These are phyloP conservation scores for Ricordea florida DNA, from an alignment of 92 coral and sea anemone genomes.

Conservation along the genomic window DNA sequence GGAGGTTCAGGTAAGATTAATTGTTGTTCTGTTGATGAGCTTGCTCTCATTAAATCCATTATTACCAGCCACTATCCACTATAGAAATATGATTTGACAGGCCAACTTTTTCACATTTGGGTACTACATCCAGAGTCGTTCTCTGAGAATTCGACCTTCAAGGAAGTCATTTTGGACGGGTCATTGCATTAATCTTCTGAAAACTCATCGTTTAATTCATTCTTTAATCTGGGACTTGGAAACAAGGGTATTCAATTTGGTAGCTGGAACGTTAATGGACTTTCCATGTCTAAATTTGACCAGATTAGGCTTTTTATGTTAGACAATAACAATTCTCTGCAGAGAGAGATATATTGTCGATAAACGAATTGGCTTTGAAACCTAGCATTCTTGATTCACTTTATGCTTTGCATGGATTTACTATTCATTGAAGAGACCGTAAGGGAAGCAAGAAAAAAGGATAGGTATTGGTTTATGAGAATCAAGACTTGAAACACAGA, in stretches of 20 bases:
- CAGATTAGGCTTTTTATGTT: slow-evolving; percentile 50
- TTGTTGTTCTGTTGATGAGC: too few species aligned
- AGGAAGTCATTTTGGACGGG: too few species aligned
- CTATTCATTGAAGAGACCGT: slow-evolving; percentile 41
- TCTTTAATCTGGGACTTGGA: slow-evolving; percentile 48
- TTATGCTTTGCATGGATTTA: slow-evolving; percentile 52
- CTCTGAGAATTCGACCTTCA: too few species aligned
- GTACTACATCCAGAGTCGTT: too few species aligned
- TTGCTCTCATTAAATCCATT: background rate
- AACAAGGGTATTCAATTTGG: slow-evolving; percentile 57
- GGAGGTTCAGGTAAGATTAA: slow-evolving; percentile 93
- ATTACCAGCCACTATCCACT: too few species aligned
- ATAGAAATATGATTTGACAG: too few species aligned
- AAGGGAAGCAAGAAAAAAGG: background rate
- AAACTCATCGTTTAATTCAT: too few species aligned
- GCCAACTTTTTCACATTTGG: too few species aligned
- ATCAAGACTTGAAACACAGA: slow-evolving; percentile 17
- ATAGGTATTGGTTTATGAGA: slow-evolving; percentile 46
- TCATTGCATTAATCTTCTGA: too few species aligned
- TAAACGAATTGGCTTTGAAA: slow-evolving; percentile 47
- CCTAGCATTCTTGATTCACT: slow-evolving; percentile 16
- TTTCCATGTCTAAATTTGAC: slow-evolving; percentile 55
- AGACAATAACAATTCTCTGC: slow-evolving; percentile 11
- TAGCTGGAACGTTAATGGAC: slow-evolving; percentile 49
- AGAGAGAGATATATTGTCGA: slow-evolving; percentile 35